These are phyloP conservation scores for Belgica antarctica DNA, from an alignment of 2,888 invertebrate genomes.

Conservation along the genomic window DNA sequence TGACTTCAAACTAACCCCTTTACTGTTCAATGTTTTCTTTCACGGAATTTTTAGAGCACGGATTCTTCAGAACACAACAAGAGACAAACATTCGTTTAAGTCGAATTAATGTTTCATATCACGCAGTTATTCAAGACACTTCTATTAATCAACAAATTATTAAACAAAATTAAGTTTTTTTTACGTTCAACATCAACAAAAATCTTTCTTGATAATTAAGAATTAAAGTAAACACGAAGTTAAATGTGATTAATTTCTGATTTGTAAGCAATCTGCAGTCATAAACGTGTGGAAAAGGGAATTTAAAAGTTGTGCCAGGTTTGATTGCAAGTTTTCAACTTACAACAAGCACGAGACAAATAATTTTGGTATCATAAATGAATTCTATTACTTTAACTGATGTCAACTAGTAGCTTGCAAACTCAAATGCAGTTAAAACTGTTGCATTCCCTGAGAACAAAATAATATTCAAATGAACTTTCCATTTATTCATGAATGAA, in stretches of 20 bases:
- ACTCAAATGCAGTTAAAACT: too few relatives aligned
- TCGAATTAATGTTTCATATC: conserved; percentile 37
- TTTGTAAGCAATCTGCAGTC: not conserved
- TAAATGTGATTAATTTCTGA: conserved; percentile 18
- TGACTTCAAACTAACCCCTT: conserved; percentile 1
- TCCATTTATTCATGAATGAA: conserved; percentile 27
- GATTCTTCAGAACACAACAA: not conserved
- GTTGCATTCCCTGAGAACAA: too few relatives aligned
- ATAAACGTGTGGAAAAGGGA: too few relatives aligned
- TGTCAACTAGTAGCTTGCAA: too few relatives aligned
- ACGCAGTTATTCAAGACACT: conserved; percentile 19
- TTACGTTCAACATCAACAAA: too few relatives aligned
- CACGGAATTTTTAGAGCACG: not conserved
- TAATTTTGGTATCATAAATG: too few relatives aligned
- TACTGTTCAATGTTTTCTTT: conserved; percentile 6
- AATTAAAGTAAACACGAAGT: conserved; percentile 17
- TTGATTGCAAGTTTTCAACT: not conserved
- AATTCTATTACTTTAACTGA: too few relatives aligned
- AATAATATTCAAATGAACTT: too few relatives aligned
- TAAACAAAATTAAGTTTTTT: conserved; percentile 17
- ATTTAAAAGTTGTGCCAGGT: not conserved
- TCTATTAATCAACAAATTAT: conserved; percentile 43
- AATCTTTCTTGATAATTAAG: conserved; percentile 12
- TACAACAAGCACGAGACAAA: too few relatives aligned
- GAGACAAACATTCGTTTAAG: conserved; percentile 37